Percentiles rank a stretch among this genome's conserved stretches.
phyloP scores from a whole-genome alignment of 2,797 vertebrate genomes.

The Artibeus lituratus region DNA sequence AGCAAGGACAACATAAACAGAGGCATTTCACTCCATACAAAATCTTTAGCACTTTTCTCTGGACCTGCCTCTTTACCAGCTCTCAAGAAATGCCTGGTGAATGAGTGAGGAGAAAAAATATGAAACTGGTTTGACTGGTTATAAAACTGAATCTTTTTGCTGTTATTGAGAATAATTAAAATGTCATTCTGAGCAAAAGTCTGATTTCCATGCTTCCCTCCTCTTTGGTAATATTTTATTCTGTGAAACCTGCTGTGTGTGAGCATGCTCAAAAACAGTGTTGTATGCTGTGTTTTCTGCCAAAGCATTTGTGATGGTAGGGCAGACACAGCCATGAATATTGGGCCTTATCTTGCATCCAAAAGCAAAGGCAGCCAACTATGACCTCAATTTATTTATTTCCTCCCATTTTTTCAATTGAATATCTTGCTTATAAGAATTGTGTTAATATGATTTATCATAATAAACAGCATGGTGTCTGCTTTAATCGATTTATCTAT shows the following conservation, averaged over 20 bases:
- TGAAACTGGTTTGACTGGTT: neutral
- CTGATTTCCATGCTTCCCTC: neutral
- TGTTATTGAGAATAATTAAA: neutral
- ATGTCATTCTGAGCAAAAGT: neutral
- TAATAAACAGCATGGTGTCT: conserved; percentile 55
- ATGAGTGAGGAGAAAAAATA: neutral
- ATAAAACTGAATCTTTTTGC: neutral
- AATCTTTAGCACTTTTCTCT: neutral
- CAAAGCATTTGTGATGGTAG: neutral
- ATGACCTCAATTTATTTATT: neutral
- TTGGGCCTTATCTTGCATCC: neutral
- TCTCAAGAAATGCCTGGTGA: neutral
- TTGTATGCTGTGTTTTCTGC: neutral
- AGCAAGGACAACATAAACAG: neutral
- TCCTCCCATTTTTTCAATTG: conserved; percentile 37
- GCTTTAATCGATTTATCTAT: conserved; percentile 63
- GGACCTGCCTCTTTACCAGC: neutral
- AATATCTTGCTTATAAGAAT: conserved; percentile 23
- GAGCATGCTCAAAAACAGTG: neutral
- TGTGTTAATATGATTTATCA: conserved; percentile 31
- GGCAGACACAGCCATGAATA: neutral
- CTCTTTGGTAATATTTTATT: neutral
- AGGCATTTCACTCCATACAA: neutral
- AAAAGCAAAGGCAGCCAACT: conserved; percentile 23
- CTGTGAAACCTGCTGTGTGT: neutral